Base-by-base conservation (phyloP, 2,113 vertebrate species). In the Sander lucioperca region DNA sequence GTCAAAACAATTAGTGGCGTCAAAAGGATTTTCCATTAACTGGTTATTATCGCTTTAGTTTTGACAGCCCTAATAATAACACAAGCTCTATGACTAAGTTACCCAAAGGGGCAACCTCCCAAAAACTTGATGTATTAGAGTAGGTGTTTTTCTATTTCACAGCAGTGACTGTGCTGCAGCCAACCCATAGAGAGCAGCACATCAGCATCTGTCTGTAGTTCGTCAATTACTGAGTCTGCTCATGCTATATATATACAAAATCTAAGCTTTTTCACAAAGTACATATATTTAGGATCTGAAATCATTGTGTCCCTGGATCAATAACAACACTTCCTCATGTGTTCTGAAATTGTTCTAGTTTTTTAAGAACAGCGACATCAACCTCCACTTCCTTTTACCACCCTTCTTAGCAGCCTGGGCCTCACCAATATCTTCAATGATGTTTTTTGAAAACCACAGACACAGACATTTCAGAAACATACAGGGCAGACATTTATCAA, bases 321-420 rank as follows among this genome's bases (percentile, higher is more conserved):
- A 10, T 77, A 6, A 50, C 45, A 62, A 27, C 33, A 33, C 36
- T 63, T 43, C 23, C 48, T 70, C 10, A 19, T 65, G 47, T 39
- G 21, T 59, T 69, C 19, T 21, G 51, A 57, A 54, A 61, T 69
- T 78, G 45, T 58, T 67, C 11, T 69, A 51, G 56, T 79, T 53
- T 30, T 43, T 71, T 18, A 43, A 36, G 27, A 50, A 43, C 36
- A 10, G 8, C 9, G 8, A 39, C 43, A 68, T 77, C n/a, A 48
- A 68, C 39, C 75, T 36, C 19, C 54, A 59, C 25, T 77, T 77
- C 9, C 36, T 39, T 10, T 39, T 39, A 39, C 36, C 36, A 9
- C 36, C 36, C 36, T 39, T 68, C 56, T 58, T 27, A 76, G 43
- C 73, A 54, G 61, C 7, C 59, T 54, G 30, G 50, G 21, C 25